Percentiles rank a stretch among this genome's conserved stretches.
Evolutionary conservation across 1,140 invertebrate species (phyloP).

Genomic region (Mylabris phalerata): DNA sequence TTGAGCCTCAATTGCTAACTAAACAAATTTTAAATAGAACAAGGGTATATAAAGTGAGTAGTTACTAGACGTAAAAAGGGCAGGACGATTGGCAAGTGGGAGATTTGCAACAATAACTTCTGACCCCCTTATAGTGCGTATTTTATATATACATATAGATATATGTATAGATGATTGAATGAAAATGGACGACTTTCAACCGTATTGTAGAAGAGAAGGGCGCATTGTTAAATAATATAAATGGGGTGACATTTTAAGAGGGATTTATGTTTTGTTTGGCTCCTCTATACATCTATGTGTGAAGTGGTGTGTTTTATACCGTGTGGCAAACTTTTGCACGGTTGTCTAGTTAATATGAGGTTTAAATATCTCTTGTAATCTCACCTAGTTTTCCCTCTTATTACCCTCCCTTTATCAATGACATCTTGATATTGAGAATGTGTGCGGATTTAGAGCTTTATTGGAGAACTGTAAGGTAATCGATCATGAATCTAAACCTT

Average conservation of each 20-base stretch:
- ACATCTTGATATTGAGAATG: too few species aligned
- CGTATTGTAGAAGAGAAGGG: constrained; percentile 25
- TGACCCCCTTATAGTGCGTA: constrained; percentile 29
- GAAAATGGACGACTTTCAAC: constrained; percentile 22
- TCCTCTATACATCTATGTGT: not conserved
- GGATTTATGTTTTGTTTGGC: constrained; percentile 14
- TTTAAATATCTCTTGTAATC: too few species aligned
- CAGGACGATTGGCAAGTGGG: constrained; percentile 35
- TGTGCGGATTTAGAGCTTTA: too few species aligned
- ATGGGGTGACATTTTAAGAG: constrained; percentile 23
- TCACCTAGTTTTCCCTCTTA: too few species aligned
- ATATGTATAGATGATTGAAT: constrained; percentile 21
- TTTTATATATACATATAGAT: constrained; percentile 36
- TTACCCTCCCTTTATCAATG: too few species aligned
- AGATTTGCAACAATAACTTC: constrained; percentile 35
- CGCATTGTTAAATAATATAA: constrained; percentile 13
- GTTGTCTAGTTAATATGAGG: constrained; percentile 34
- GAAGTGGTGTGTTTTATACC: constrained; percentile 21
- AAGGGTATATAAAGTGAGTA: constrained; percentile 25
- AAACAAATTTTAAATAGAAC: constrained; percentile 32
- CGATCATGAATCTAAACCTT: too few species aligned
- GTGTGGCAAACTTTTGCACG: constrained; percentile 34
- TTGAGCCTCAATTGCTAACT: constrained; percentile 28
- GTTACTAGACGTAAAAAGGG: constrained; percentile 26
- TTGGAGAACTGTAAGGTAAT: too few species aligned